Conservation (phyloP, 1,140 invertebrate species). For the Thrips palmi region DNA sequence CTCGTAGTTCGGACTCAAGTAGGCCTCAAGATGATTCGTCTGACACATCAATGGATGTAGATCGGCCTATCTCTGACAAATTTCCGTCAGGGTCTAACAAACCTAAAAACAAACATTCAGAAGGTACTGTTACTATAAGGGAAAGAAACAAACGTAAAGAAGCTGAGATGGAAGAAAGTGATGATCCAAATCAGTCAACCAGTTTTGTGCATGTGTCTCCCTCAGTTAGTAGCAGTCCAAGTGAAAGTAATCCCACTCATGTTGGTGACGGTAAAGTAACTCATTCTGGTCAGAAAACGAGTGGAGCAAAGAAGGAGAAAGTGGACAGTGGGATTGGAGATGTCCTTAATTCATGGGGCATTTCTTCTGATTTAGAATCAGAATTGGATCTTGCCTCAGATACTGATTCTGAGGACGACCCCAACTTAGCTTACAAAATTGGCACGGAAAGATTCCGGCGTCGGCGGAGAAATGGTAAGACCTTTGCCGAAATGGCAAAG, state of each 20-base stretch:
- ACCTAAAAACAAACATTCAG: background rate
- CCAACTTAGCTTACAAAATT: conserved; percentile 3
- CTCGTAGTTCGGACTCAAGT: too few relatives aligned
- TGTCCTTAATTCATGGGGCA: conserved; percentile 10
- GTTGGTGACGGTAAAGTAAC: conserved; percentile 9
- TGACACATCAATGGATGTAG: conserved; percentile 2
- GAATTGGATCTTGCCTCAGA: conserved; percentile 2
- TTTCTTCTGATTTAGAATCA: conserved; percentile 2
- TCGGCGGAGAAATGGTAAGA: conserved; percentile 4
- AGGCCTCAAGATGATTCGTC: conserved; percentile 1
- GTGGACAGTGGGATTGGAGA: conserved; percentile 34
- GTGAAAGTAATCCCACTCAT: conserved; percentile 1
- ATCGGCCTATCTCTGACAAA: background rate
- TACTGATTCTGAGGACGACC: conserved; percentile 3
- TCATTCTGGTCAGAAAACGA: conserved; percentile 9
- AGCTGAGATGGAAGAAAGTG: conserved; percentile 11
- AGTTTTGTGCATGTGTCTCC: too few relatives aligned
- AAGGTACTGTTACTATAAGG: background rate
- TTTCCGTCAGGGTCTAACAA: background rate
- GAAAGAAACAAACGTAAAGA: conserved; percentile 3
- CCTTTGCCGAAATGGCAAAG: background rate
- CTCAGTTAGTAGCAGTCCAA: conserved; percentile 13
- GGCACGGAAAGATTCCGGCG: conserved; percentile 3
- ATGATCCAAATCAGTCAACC: conserved; percentile 1
- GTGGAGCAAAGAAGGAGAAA: conserved; percentile 30